Percentiles rank a stretch among this genome's conserved stretches.
Conservation (phyloP, 2,797 vertebrate genomes). For the Numenius phaeopus region DNA sequence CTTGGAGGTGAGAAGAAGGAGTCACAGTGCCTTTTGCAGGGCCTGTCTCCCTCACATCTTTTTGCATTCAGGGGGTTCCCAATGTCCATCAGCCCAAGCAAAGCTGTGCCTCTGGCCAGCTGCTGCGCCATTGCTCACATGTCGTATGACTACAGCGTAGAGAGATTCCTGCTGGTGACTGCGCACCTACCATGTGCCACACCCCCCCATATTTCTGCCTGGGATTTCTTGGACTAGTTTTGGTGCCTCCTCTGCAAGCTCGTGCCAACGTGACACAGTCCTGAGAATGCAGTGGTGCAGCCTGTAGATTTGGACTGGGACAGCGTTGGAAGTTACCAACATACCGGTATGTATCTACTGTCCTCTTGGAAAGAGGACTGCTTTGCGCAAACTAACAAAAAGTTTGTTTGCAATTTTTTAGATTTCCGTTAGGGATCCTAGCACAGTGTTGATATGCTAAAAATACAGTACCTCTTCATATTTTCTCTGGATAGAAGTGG, state of each 20-base stretch:
- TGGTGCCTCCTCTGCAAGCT: background rate
- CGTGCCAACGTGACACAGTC: rapidly evolving
- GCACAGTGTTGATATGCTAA: background rate
- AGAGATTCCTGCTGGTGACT: background rate
- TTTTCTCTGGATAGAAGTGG: background rate
- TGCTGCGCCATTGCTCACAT: background rate
- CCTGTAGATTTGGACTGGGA: background rate
- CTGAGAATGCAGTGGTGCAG: background rate
- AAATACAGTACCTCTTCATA: background rate
- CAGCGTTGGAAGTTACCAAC: background rate
- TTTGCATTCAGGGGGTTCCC: background rate
- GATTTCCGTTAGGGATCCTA: background rate
- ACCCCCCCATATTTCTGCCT: background rate
- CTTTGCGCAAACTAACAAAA: background rate
- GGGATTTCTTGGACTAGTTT: background rate
- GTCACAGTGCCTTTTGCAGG: background rate
- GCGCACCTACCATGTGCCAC: background rate
- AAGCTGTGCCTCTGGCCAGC: background rate
- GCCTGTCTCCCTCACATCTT: background rate
- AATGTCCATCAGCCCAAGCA: background rate
- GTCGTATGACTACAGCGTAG: rapidly evolving
- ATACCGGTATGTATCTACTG: background rate
- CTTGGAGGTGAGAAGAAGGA: background rate
- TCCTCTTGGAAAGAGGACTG: background rate
- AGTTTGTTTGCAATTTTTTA: background rate